Base-by-base conservation (phyloP, 2,113 vertebrate genomes). In the Rutilus rutilus region DNA sequence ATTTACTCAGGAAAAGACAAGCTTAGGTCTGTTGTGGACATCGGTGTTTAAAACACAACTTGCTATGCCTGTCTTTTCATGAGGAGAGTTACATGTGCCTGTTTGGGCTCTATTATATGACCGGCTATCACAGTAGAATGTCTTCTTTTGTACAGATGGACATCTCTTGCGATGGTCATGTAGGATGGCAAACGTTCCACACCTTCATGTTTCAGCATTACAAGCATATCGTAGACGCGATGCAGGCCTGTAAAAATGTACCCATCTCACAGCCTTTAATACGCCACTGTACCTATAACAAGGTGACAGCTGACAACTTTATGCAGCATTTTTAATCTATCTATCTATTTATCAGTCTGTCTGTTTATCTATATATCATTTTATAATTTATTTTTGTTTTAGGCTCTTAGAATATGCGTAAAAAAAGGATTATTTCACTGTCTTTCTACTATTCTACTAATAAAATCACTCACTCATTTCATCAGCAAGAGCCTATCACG, bases 181-280 rank as follows among this genome's bases (percentile, higher is more conserved):
- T 93, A 62, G 91, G 78, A 4, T 91, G 91, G 92, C 88, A 90
- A 57, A 87, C 91, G 86, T 85, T 94, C 81, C 92, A 87, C 19
- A 88, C 85, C 27, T 91, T 92, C 84, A 86, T 95, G 67, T 75
- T 93, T 50, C 88, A 94, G 78, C 87, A 92, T 71, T 91, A 84
- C 89, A 92, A 88, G 30, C 92, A 95, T n/a, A 88, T 88, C 78
- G 87, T 90, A 7, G 25, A 85, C 0, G 54, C 84, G 9, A 77
- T 84, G 45, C 75, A 75, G 73, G 88, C 88, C 6, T 71, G 83
- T 42, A 69, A 85, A 33, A 89, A 87, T 45, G 83, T 93, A 0
- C 81, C 90, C 85, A 84, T 88, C 54, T 9, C 85, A 1, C 87
- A 91, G 76, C 92, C 89, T 0, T 78, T 87, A 60, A 89, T 93